These are phyloP conservation scores for Actinia equina DNA, from an alignment of 64 coral and sea anemone species.

Conservation along the genomic window DNA sequence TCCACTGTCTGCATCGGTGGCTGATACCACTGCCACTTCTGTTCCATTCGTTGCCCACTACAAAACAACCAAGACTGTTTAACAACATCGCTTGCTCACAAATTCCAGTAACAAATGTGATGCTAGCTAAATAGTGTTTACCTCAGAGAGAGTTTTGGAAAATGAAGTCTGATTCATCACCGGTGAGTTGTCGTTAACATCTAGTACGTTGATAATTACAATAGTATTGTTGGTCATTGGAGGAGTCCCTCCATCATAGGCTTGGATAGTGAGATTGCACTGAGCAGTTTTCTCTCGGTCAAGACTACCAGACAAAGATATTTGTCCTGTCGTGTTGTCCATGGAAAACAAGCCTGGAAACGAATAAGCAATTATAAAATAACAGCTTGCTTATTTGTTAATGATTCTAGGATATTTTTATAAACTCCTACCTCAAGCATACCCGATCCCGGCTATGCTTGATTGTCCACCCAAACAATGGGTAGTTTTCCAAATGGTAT, in stretches of 20 bases:
- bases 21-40: slow-evolving; percentile 40
- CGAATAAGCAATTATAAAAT: too few species aligned
- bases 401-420: too few species aligned
- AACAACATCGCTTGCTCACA: neutral
- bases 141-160: neutral
- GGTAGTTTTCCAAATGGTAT: too few species aligned
- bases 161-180: neutral
- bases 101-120: neutral
- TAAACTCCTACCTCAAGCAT: too few species aligned
- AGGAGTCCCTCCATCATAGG: slow-evolving; percentile 67
- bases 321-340: slow-evolving; percentile 57
- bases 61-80: neutral
- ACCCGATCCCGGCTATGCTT: too few species aligned
- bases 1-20: slow-evolving; percentile 44
- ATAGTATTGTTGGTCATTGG: slow-evolving; percentile 24
- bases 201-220: slow-evolving; percentile 54
- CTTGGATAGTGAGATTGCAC: slow-evolving; percentile 58
- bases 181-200: slow-evolving; percentile 82
- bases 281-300: slow-evolving; percentile 54
- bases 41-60: slow-evolving; percentile 51
- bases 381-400: too few species aligned
- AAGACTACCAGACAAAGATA: slow-evolving; percentile 35
- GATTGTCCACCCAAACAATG: too few species aligned
- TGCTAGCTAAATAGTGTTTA: neutral
- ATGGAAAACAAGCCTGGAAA: slow-evolving; percentile 37